Base-by-base conservation (phyloP, 2,797 vertebrate species). In the Cirrhinus mrigala region DNA sequence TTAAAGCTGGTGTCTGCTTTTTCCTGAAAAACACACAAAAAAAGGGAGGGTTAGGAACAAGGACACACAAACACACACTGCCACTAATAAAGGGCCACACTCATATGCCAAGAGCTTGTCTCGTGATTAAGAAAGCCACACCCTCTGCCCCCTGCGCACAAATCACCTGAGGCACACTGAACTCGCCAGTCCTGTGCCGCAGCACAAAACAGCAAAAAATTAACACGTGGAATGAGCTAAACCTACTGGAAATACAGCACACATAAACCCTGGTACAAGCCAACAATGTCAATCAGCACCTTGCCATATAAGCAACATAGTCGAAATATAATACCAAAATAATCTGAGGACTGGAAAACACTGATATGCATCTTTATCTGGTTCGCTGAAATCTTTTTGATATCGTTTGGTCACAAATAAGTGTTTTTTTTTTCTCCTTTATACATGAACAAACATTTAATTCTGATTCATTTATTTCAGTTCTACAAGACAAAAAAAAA, bases 1-100 rank as follows among this genome's bases (percentile, higher is more conserved):
- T 96, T 95, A 88, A 95, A 92, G 92, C 93, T 96, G 89, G 95
- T 89, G 86, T 99, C 97, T 73, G 96, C 93, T 94, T 98, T 98
- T 92, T 99, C 98, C 98, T 99, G 85, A 90, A 89, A 90, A n/a
- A 90, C 16, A 86, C 16, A 56, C 16, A 80, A 1, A 37, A 29
- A 40, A 83, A 74, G 22, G 22, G 1, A 87, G 24, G 18, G 46
- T 88, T 70, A 74, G 29, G 64, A 56, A 87, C 56, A n/a, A 46
- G 82, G 58, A 52, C 40, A 16, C 33, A 48, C 27, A 86, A 33
- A 66, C n/a, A 82, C 64, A n/a, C 46, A 76, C 54, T 60, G 71
- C 7, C 3, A 64, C 33, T 84, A 44, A 84, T 46, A 58, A 46
- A 46, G 48, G 62, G 73, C 62, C 74, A 78, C 40, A 29, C 29